These are phyloP conservation scores for Pheosia tremula DNA, from an alignment of 2,888 invertebrate species.

Conservation along the genomic window DNA sequence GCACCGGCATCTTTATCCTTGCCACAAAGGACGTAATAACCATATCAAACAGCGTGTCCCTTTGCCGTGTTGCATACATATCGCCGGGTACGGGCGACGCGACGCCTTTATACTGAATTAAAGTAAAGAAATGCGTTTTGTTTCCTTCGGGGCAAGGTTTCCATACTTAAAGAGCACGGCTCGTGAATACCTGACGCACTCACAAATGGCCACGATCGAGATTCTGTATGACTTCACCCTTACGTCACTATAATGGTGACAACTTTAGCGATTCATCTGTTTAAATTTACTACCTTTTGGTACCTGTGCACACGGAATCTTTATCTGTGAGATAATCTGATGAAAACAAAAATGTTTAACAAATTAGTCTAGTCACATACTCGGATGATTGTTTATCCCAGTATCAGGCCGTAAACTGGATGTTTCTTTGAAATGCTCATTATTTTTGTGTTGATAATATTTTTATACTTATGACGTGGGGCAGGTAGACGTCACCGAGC, in stretches of 20 bases:
- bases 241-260: conserved; percentile 23
- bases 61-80: conserved; percentile 80
- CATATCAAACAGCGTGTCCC: conserved; percentile 83
- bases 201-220: conserved; percentile 19
- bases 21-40: conserved; percentile 82
- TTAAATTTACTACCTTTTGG: conserved; percentile 7
- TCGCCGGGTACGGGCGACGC: conserved; percentile 53
- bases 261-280: conserved; percentile 31
- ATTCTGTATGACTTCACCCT: conserved; percentile 21
- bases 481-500: conserved; percentile 64
- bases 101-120: conserved; percentile 64
- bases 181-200: conserved; percentile 59
- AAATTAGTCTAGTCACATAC: conserved; percentile 42
- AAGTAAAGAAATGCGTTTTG: conserved; percentile 56
- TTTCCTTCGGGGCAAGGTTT: conserved; percentile 67
- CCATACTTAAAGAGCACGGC: conserved; percentile 63
- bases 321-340: conserved; percentile 35
- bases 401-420: conserved; percentile 62
- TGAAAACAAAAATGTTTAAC: conserved; percentile 25
- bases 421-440: conserved; percentile 74
- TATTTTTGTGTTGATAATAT: conserved; percentile 76
- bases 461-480: conserved; percentile 63
- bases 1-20: conserved; percentile 73
- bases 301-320: conserved; percentile 19
- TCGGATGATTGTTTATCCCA: conserved; percentile 40